phyloP scores from a whole-genome alignment of 2,113 vertebrate genomes.

The Xerus inauris region DNA sequence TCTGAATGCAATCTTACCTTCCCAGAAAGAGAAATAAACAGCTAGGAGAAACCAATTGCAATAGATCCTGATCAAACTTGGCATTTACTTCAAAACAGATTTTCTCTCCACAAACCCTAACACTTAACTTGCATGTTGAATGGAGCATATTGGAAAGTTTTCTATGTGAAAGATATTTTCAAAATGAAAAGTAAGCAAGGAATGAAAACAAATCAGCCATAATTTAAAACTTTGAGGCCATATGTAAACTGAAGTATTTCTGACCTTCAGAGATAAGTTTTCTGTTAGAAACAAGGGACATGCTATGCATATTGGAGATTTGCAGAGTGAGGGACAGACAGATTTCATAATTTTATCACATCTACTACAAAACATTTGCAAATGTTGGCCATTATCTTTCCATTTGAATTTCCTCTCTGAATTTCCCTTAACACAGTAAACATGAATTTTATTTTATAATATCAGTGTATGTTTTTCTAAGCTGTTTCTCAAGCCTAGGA shows the following conservation, averaged over 20 bases:
- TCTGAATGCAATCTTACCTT: conserved; percentile 57
- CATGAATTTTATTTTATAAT: conserved; percentile 7
- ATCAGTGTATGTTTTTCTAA: background rate
- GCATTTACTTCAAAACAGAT: conserved; percentile 63
- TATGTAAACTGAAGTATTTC: conserved; percentile 50
- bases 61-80: conserved; percentile 61
- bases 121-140: background rate
- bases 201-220: conserved; percentile 38
- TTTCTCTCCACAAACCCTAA: conserved; percentile 1
- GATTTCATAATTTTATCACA: conserved; percentile 72
- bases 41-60: conserved; percentile 53
- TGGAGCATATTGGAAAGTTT: conserved; percentile 57
- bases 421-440: background rate
- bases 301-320: background rate
- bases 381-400: conserved; percentile 71
- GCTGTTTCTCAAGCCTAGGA: background rate
- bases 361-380: conserved; percentile 60
- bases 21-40: conserved; percentile 72
- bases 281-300: conserved; percentile 61
- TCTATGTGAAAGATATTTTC: conserved; percentile 56
- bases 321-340: conserved; percentile 39
- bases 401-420: conserved; percentile 74
- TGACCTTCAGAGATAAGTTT: conserved; percentile 52
- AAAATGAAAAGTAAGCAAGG: conserved; percentile 55
- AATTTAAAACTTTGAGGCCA: conserved; percentile 45